These are phyloP conservation scores for Elephantulus edwardii DNA, from an alignment of 2,113 vertebrate species.

Conservation along the genomic window DNA sequence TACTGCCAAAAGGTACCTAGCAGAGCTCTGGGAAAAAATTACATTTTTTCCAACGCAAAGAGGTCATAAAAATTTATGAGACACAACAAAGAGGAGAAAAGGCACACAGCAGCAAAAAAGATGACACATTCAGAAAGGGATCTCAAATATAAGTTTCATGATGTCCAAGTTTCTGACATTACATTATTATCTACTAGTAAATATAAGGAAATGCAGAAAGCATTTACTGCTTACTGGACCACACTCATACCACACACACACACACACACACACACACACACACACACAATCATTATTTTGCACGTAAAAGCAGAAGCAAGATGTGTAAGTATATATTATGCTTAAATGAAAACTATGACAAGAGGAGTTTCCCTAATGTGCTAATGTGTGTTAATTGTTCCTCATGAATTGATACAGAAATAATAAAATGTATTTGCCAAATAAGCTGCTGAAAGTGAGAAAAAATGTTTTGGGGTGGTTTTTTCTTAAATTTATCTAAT, in stretches of 20 bases:
- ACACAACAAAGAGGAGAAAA: constrained; percentile 66
- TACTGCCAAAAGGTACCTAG: constrained; percentile 73
- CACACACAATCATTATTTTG: constrained; percentile 51
- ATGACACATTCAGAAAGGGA: constrained; percentile 75
- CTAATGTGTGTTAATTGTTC: background rate
- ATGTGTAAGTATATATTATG: constrained; percentile 4
- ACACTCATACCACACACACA: too few species aligned
- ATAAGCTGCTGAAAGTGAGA: background rate
- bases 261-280: too few species aligned
- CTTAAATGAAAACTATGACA: background rate
- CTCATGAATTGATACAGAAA: background rate
- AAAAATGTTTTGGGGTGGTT: background rate
- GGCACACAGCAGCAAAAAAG: constrained; percentile 62
- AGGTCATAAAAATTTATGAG: constrained; percentile 80
- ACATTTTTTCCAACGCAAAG: constrained; percentile 72
- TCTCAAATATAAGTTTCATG: constrained; percentile 70
- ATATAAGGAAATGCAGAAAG: constrained; percentile 52
- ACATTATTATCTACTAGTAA: constrained; percentile 60
- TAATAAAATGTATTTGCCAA: background rate
- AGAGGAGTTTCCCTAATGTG: background rate
- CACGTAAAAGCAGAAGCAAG: constrained; percentile 49
- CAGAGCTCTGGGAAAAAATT: constrained; percentile 74
- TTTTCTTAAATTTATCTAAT: background rate
- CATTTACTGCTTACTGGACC: constrained; percentile 29
- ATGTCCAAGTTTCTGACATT: constrained; percentile 70